Evolutionary conservation across 2,888 invertebrate species (phyloP).

Genomic region (Girardia tigrina): DNA sequence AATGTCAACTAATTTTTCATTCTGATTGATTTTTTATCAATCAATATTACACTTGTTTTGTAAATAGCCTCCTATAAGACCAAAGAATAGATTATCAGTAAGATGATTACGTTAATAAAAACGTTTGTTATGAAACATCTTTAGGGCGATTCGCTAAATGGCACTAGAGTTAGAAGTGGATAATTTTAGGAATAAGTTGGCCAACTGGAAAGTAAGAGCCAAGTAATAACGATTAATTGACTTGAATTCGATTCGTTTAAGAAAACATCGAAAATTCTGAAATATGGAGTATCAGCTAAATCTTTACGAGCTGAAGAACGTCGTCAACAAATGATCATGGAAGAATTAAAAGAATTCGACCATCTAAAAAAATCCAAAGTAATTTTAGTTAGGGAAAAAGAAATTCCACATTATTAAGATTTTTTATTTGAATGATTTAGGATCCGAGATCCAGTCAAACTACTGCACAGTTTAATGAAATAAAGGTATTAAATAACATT

Average conservation of each 20-base stretch:
- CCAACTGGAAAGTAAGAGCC: neutral
- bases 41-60: neutral
- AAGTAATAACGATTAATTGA: neutral
- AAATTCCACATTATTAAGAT: neutral
- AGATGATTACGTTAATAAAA: no score
- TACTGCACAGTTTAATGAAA: neutral
- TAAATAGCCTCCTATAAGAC: neutral
- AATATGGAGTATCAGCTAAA: neutral
- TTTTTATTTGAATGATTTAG: neutral
- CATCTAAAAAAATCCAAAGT: neutral
- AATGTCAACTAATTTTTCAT: conserved; percentile 12
- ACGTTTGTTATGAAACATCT: neutral
- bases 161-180: neutral
- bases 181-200: neutral
- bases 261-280: neutral
- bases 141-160: neutral
- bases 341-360: neutral
- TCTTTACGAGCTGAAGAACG: neutral
- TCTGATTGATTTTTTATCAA: conserved; percentile 5
- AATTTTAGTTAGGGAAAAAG: neutral
- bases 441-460: neutral
- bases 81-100: neutral
- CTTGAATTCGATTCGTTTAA: neutral
- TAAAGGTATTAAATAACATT: conserved; percentile 3
- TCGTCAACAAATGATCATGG: neutral